A percentile compares a stretch with the other conserved stretches of the same genome.
Evolutionary conservation across 2,797 vertebrate species (phyloP).

Genomic region (Eptatretus atami): DNA sequence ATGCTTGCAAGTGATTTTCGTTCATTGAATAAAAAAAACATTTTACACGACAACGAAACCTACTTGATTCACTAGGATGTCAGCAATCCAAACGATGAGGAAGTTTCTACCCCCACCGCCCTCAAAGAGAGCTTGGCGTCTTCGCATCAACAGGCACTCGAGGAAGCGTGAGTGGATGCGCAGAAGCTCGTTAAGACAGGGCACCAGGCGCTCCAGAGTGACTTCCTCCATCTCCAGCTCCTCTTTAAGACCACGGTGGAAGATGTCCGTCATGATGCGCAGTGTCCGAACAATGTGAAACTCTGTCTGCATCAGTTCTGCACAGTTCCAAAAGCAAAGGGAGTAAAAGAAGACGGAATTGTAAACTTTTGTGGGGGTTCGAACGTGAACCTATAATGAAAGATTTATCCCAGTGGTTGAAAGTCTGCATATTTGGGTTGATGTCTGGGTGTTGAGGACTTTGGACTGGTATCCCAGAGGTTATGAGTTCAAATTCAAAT

Average conservation of each 20-base stretch:
- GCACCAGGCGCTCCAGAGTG: not conserved
- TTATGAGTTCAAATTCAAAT: no score
- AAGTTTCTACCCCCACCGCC: not conserved
- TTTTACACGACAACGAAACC: no score
- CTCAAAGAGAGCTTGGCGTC: conserved; percentile 21
- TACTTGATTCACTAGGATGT: conserved; percentile 2
- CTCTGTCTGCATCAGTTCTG: conserved; percentile 4
- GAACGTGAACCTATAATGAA: not conserved
- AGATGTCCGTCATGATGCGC: not conserved
- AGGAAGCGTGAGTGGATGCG: conserved; percentile 2
- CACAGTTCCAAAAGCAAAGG: no score
- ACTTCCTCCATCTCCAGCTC: not conserved
- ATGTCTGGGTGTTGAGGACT: no score
- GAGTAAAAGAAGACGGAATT: not conserved
- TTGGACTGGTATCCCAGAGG: no score
- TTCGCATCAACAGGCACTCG: not conserved
- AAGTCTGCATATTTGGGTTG: no score
- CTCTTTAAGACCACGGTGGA: not conserved
- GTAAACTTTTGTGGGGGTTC: not conserved
- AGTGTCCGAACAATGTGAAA: conserved; percentile 1
- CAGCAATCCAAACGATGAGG: not conserved
- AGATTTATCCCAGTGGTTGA: not conserved
- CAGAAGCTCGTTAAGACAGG: not conserved
- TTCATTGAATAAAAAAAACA: no score
- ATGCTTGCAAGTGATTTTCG: no score